Evolutionary conservation across 64 coral and sea anemone species (phyloP).

Genomic region (Cladopsammia gracilis): DNA sequence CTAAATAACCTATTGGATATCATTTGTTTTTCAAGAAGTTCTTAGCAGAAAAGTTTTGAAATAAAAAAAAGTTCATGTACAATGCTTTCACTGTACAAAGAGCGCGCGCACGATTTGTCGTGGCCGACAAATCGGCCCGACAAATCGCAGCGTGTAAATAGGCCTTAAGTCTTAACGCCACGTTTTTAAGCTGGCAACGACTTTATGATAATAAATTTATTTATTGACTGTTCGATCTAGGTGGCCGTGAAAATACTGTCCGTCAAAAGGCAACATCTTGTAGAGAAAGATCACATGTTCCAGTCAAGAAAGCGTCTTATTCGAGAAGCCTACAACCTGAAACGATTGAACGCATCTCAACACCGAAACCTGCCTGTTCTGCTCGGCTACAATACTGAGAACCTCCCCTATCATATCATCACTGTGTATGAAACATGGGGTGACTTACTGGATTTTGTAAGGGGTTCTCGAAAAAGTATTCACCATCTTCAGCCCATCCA

Average conservation of each 20-base stretch:
- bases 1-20: too few species aligned
- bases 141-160: too few species aligned
- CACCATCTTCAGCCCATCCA: not conserved
- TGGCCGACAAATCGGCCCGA: too few species aligned
- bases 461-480: not conserved
- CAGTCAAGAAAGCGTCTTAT: not conserved
- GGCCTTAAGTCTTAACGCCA: too few species aligned
- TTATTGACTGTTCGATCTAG: too few species aligned
- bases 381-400: conserved; percentile 3
- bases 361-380: conserved; percentile 28
- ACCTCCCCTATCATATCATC: conserved; percentile 46
- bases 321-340: conserved; percentile 8
- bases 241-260: not conserved
- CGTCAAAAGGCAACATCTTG: not conserved
- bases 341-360: conserved; percentile 7
- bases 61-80: too few species aligned
- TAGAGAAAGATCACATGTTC: not conserved
- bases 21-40: too few species aligned
- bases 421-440: conserved; percentile 2
- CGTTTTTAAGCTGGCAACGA: too few species aligned
- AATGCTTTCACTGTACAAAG: too few species aligned
- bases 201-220: too few species aligned
- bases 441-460: conserved; percentile 42
- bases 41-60: too few species aligned
- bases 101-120: too few species aligned